These are phyloP conservation scores for Meteorus cinctellus DNA, from an alignment of 2,888 invertebrate species.

Conservation along the genomic window DNA sequence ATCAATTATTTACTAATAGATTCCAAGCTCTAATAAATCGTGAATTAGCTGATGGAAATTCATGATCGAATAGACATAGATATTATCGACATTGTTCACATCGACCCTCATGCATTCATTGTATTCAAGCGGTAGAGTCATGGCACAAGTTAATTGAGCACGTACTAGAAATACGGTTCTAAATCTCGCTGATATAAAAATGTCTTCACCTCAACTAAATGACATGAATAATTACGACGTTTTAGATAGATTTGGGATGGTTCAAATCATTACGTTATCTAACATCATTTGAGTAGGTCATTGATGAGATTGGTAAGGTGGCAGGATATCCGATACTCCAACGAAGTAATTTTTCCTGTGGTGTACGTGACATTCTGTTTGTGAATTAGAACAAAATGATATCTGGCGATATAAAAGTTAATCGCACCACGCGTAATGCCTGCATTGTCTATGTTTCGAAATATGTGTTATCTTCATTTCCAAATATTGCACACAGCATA, in stretches of 20 bases:
- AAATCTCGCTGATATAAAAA: constrained; percentile 26
- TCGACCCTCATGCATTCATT: constrained; percentile 6
- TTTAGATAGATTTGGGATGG: neutral
- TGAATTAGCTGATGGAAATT: neutral
- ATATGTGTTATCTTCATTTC: neutral
- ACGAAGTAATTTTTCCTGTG: neutral
- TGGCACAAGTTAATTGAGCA: constrained; percentile 52
- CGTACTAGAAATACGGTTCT: constrained; percentile 64
- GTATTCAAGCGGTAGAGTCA: constrained; percentile 18
- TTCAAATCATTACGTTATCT: neutral
- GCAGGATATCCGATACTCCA: neutral
- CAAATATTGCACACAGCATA: too few species aligned
- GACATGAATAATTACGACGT: neutral
- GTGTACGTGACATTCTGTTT: constrained; percentile 17
- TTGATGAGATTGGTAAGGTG: neutral
- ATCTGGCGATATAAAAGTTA: neutral
- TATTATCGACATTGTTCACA: neutral
- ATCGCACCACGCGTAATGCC: neutral
- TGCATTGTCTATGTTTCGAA: neutral
- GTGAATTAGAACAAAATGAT: neutral
- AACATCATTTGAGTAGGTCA: neutral
- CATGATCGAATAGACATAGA: neutral
- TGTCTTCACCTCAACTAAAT: neutral
- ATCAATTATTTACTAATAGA: neutral
- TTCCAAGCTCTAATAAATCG: neutral